Base-by-base conservation (phyloP, 2,797 vertebrate genomes). In the Telmatherina bonti region DNA sequence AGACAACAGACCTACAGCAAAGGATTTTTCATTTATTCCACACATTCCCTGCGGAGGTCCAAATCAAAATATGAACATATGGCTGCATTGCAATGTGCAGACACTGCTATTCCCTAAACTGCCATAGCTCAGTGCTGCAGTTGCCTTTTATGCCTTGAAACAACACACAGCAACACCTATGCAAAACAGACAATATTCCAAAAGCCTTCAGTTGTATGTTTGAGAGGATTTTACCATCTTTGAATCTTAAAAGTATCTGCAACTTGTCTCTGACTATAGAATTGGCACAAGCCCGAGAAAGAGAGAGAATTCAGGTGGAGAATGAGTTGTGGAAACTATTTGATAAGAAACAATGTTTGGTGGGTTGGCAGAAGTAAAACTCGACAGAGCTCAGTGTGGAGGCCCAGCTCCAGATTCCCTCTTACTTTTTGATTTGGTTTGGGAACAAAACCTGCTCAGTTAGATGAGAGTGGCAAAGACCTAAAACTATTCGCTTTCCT, bases 61-160 rank as follows among this genome's bases (percentile, higher is more conserved):
- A 77, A 88, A 86, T 82, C 74, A 86, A 85, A 84, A 75, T 65
- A 31, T 67, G 76, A 89, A 80, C 85, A 90, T 89, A 88, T 88
- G 87, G 79, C 74, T 61, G 67, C 77, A 62, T 54, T 57, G 69
- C 70, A 71, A 47, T 62, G 63, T 80, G 78, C 77, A 76, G 78
- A 84, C 65, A 54, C 52, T 57, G 52, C 62, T 76, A 67, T 68
- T 72, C 62, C 70, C 65, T 70, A 71, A 85, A 82, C 70, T 31
- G 67, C 76, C 69, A 64, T 45, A 63, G 67, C 62, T 61, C 62
- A 35, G 74, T 60, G 63, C 78, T 76, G 75, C 13, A 26, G 63
- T 70, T 79, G 51, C 62, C 76, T 16, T 26, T 43, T 47, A 65
- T 1, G 41, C 49, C 63, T 71, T 47, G 27, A 66, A 49, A 74